Base-by-base conservation (phyloP, 2,888 invertebrate genomes). In the Acrobasis repandana region DNA sequence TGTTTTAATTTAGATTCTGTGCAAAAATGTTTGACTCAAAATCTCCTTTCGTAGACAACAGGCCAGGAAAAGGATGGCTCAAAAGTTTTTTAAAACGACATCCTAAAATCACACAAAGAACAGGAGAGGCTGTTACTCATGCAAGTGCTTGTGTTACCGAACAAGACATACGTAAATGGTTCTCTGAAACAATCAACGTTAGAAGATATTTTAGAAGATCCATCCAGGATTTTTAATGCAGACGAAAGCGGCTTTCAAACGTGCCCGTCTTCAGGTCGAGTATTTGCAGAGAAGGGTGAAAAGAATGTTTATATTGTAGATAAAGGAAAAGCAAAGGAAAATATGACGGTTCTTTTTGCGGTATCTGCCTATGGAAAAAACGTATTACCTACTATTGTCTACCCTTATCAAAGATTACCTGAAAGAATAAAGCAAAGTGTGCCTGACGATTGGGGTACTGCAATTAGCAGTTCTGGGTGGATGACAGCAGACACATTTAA, bases 201-300 rank as follows among this genome's bases (percentile, higher is more conserved):
- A 18, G 54, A 46, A 18, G 69, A 69, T 15, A 65, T 69, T 61
- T 62, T 66, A 61, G 63, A 66, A 34, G 66, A 66, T 64, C 66
- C 66, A 11, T 64, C 64, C 20, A 65, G 67, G 52, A 67, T 67
- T 38, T 56, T 69, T 15, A 67, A 66, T 65, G 60, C 61, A 46
- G 67, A 65, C 58, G 65, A 67, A 63, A 56, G 62, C 15, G 66
- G 58, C 34, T 67, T 68, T 61, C 60, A 67, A 28, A 65, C 66
- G 18, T 64, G 65, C 58, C 67, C 64, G 1, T 58, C 56, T 28
- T 62, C 62, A 34, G 66, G 68, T 11, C 56, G 61, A 60, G 63
- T 68, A 10, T 34, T 65, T n/a, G 68, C 63, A 14, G 62, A 65
- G 10, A 58, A 49, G 8, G 60, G 61, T 0, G 47, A 61, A 58